Base-by-base conservation (phyloP, 2,888 invertebrate genomes). In the Acleris holmiana region DNA sequence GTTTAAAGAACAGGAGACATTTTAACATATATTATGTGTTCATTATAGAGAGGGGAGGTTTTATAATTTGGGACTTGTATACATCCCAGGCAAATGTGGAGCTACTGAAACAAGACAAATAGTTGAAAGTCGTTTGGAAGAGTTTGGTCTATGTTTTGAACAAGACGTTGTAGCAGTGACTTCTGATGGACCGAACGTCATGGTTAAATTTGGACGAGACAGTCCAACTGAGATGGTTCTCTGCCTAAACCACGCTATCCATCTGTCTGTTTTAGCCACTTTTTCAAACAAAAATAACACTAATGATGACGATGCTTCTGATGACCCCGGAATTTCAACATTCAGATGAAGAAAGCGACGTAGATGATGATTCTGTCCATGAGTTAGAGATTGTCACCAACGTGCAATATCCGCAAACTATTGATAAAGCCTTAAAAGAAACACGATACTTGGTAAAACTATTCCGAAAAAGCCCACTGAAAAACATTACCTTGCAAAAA, bases 31-130 rank as follows among this genome's bases (percentile, higher is more conserved):
- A 23, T 2, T 23, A 40, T 21, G 62, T 13, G 40, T 23, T 25
- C 61, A 68, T 64, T 19, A 15, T 47, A 40, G 58, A 49, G 61
- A 67, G 2, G 40, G 19, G 41, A 48, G 4, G 49, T 4, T 40
- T 57, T 64, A 55, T 44, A 67, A 67, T 67, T 59, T 68, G 63
- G 68, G 68, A 41, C 50, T 69, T 44, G 67, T 69, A 17, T 69
- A 64, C 44, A 69, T 67, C 56, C 68, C 65, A 7, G 66, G 56
- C 44, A 67, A 69, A 68, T 69, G 69, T 56, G 68, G 68, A 8
- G 68, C 70, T 40, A 49, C 19, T 15, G 70, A 68, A 48, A 51
- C 51, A 29, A 70, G 66, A 66, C 48, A 67, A 65, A 69, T 69
- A 51, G 66, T 69, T 7, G 63, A 66, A 48, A 25, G 46, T 19